Evolutionary conservation across 64 coral and sea anemone species (phyloP), one percentile per base, ranked within the genome.

Genomic region (Montipora capricornis): DNA sequence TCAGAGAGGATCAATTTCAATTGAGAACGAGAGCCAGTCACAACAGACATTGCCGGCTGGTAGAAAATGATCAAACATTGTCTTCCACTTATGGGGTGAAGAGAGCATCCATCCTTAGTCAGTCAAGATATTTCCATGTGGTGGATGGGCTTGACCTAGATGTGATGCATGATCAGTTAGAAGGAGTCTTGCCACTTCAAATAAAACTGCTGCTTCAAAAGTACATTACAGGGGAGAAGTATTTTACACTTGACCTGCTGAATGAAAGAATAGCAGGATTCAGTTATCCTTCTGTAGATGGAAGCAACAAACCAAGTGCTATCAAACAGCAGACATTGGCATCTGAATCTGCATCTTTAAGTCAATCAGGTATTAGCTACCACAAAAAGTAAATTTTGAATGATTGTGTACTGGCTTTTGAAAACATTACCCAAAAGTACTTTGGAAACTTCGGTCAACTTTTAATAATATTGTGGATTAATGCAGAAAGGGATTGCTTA

Each of bases 1-100:
- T 96, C 66, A 81, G 69, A 68, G 90, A 96, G n/a, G 22, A 83
- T 5, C n/a, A 92, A 6, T 96, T 89, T 14, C 94, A 96, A 11
- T 7, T 96, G 8, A 47, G 94, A 74, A 92, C 94, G 49, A 96
- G 71, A 83, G 83, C 57, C n/a, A 51, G 22, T 51, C 66, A 96
- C 45, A 22, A 96, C 19, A 82, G 78, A 29, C 94, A 92, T 1
- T 92, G 89, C 19, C 37, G 78, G 8, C 14, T 96, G 2, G 78
- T 96, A 0, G 6, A 89, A 12, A 55, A 84, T 84, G 90, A 96
- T 85, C 3, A 85, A 45, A 19, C 75, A 7, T 48, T 95, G 47
- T 17, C 73, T 48, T 9, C 88, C 14, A 80, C 69, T 13, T 90
- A 90, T 90, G 74, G 88, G 6, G 73, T 95, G 0, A 90, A 90